Conservation (phyloP, 2,888 invertebrate species). For the Philonicus albiceps region DNA sequence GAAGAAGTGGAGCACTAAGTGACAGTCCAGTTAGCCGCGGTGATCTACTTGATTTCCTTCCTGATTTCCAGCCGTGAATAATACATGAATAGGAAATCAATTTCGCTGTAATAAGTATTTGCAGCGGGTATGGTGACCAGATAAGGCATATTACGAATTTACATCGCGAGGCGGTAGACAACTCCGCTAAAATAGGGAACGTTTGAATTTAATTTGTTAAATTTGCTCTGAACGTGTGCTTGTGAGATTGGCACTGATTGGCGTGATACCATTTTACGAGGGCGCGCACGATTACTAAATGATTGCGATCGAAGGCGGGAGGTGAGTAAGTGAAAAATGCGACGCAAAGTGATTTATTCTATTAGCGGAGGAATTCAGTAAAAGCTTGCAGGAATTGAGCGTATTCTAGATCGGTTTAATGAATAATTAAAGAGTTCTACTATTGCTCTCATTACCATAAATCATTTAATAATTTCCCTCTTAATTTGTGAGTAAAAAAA, state of each 20-base stretch:
- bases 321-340: background rate
- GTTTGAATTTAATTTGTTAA: slow-evolving; percentile 23
- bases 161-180: background rate
- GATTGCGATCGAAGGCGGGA: background rate
- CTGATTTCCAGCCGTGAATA: slow-evolving; percentile 30
- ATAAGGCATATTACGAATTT: background rate
- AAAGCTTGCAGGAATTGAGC: background rate
- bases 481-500: background rate
- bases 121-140: background rate
- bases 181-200: background rate
- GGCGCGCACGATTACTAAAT: background rate
- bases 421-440: slow-evolving; percentile 21
- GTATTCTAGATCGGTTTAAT: slow-evolving; percentile 1
- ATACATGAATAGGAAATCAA: slow-evolving; percentile 37
- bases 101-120: slow-evolving; percentile 7
- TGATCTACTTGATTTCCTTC: slow-evolving; percentile 18
- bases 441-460: background rate
- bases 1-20: slow-evolving; percentile 18
- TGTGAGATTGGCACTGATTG: slow-evolving; percentile 29
- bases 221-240: slow-evolving; percentile 7
- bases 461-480: slow-evolving; percentile 27
- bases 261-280: slow-evolving; percentile 19
- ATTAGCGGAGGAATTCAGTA: background rate
- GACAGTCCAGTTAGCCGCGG: background rate
- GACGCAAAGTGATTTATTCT: slow-evolving; percentile 10